Conservation (phyloP, 2,888 invertebrate genomes). For the Acanthopleura granulata region DNA sequence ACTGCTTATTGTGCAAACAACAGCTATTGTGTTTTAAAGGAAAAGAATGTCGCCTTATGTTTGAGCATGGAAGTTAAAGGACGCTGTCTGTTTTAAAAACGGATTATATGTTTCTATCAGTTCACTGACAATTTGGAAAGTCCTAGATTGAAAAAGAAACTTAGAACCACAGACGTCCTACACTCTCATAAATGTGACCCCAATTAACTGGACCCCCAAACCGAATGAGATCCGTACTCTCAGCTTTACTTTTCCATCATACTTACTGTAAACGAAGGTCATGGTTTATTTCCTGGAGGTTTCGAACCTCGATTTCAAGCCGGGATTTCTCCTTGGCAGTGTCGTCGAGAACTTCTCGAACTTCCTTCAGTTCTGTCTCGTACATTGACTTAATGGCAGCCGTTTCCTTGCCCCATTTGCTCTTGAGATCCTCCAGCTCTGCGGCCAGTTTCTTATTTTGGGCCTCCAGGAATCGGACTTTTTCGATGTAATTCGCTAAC, state of each 20-base stretch:
- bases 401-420: slow-evolving; percentile 66
- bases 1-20: no score
- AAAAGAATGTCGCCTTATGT: no score
- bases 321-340: slow-evolving; percentile 71
- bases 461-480: slow-evolving; percentile 70
- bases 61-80: no score
- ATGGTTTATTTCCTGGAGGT: slow-evolving; percentile 70
- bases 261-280: slow-evolving; percentile 62
- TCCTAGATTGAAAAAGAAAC: no score
- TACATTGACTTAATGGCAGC: slow-evolving; percentile 70
- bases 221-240: no score
- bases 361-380: slow-evolving; percentile 71
- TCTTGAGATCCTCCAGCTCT: slow-evolving; percentile 65
- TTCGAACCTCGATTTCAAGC: slow-evolving; percentile 70
- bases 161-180: no score
- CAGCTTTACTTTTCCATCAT: not conserved
- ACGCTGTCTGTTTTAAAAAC: no score
- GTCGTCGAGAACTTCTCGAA: slow-evolving; percentile 71
- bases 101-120: no score
- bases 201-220: no score
- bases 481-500: slow-evolving; percentile 73
- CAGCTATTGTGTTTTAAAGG: no score
- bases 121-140: no score
- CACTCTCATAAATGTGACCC: no score
- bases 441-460: slow-evolving; percentile 68